These are phyloP conservation scores for Mylabris phalerata DNA, from an alignment of 1,140 invertebrate genomes.

Conservation along the genomic window DNA sequence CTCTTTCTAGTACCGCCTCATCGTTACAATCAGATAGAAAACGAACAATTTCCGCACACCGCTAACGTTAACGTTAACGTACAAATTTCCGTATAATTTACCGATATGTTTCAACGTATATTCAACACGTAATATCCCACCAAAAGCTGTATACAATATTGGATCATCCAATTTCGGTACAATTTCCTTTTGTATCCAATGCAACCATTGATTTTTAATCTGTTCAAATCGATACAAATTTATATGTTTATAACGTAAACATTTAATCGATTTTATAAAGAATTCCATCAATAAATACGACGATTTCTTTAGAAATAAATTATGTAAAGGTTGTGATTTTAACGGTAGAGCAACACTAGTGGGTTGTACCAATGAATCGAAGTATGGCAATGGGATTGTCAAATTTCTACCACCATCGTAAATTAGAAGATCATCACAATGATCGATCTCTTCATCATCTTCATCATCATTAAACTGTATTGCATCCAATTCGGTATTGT, in stretches of 20 bases:
- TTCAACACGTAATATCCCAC: slow-evolving; percentile 51
- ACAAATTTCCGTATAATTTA: too few relatives aligned
- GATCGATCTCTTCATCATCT: slow-evolving; percentile 7
- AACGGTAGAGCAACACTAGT: slow-evolving; percentile 45
- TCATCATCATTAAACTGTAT: neutral
- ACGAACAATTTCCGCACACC: too few relatives aligned
- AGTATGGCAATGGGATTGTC: slow-evolving; percentile 45
- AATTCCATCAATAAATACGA: slow-evolving; percentile 52
- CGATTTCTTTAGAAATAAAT: slow-evolving; percentile 46
- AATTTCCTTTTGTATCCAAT: slow-evolving; percentile 51
- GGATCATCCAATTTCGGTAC: slow-evolving; percentile 51
- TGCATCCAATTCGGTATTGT: neutral
- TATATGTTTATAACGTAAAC: slow-evolving; percentile 41
- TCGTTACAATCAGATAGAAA: too few relatives aligned
- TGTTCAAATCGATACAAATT: slow-evolving; percentile 39
- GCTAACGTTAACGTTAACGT: too few relatives aligned
- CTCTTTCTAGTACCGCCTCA: too few relatives aligned
- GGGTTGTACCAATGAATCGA: slow-evolving; percentile 42
- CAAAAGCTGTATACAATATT: slow-evolving; percentile 54
- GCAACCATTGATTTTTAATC: slow-evolving; percentile 50
- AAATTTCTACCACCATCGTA: neutral
- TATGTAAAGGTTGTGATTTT: slow-evolving; percentile 46
- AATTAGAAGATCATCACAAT: slow-evolving; percentile 26
- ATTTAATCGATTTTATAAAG: slow-evolving; percentile 46
- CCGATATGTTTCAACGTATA: slow-evolving; percentile 33